Evolutionary conservation across 2,797 vertebrate genomes (phyloP), one percentile per base, ranked within the genome.

Genomic region (Ammospiza maritima): DNA sequence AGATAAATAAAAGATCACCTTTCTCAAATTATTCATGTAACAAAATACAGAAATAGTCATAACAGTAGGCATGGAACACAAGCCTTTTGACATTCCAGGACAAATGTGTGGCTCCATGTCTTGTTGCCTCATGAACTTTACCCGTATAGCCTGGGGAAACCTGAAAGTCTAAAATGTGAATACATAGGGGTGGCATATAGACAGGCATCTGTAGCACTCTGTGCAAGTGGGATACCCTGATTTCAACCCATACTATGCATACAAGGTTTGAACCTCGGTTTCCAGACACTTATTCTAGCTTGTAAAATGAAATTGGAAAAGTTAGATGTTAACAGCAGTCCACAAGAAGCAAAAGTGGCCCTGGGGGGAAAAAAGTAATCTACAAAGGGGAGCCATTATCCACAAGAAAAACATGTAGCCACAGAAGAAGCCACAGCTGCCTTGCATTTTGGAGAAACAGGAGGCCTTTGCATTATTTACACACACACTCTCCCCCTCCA

Each of bases 161-260:
- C 42, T 23, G 38, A 56, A 47, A 61, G 48, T 71, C 29, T 29
- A 27, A 86, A 62, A 64, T 29, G 25, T 10, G 10, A 57, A 16
- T 25, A 11, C 5, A 4, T 6, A 34, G 34, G 4, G 2, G 26
- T 47, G 13, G 30, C 1, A 3, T 23, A 21, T 6, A 40, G 40
- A 56, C 22, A 56, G 22, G 40, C 6, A 42, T 42, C 40, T 42
- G 40, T 42, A 42, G 40, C 40, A 16, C 40, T 16, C 40, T 1
- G 0, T 34, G 27, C 23, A 38, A 47, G 27, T 27, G 34, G 38
- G 16, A 76, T 36, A 42, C 0, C 1, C 57, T 25, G 13, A 26
- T 64, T 77, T 67, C 58, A 85, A 56, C 26, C 26, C 29, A 3
- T 11, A 7, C 23, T 51, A 11, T 26, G 15, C 5, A 5, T 13